phyloP scores from a whole-genome alignment of 2,888 invertebrate species.

The Zeuzera pyrina region DNA sequence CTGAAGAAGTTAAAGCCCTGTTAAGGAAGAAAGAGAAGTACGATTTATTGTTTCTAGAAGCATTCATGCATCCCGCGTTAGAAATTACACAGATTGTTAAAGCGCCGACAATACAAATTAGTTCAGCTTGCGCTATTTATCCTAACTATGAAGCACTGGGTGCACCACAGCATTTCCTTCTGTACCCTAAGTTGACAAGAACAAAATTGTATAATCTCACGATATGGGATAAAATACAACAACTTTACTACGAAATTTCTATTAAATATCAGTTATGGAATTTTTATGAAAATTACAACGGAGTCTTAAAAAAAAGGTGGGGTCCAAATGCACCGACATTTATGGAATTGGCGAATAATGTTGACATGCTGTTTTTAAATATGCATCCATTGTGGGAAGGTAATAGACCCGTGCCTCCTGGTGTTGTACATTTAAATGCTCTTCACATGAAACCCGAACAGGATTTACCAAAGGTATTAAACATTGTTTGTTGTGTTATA shows the following conservation, averaged over 20 bases:
- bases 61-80: constrained; percentile 19
- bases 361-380: constrained; percentile 47
- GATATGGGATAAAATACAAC: constrained; percentile 25
- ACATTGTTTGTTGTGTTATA: too few relatives aligned
- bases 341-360: constrained; percentile 21
- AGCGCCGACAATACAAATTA: constrained; percentile 33
- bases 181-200: constrained; percentile 21
- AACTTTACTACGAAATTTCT: constrained; percentile 14
- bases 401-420: constrained; percentile 42
- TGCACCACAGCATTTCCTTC: constrained; percentile 22
- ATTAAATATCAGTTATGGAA: constrained; percentile 8
- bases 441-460: constrained; percentile 33
- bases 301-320: constrained; percentile 17
- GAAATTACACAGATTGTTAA: constrained; percentile 28
- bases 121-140: constrained; percentile 25
- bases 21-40: constrained; percentile 17
- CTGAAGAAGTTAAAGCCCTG: constrained; percentile 13
- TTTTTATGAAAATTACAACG: constrained; percentile 13
- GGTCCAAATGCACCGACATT: constrained; percentile 22
- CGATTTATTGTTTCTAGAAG: constrained; percentile 35
- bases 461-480: constrained; percentile 38
- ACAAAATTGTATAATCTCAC: constrained; percentile 22
- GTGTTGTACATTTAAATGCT: constrained; percentile 45
- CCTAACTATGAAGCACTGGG: constrained; percentile 22
- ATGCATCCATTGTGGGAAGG: constrained; percentile 37